Percentiles rank a stretch among this genome's conserved stretches.
phyloP scores from a whole-genome alignment of 2,888 invertebrate species.

The Nomada ferruginata region DNA sequence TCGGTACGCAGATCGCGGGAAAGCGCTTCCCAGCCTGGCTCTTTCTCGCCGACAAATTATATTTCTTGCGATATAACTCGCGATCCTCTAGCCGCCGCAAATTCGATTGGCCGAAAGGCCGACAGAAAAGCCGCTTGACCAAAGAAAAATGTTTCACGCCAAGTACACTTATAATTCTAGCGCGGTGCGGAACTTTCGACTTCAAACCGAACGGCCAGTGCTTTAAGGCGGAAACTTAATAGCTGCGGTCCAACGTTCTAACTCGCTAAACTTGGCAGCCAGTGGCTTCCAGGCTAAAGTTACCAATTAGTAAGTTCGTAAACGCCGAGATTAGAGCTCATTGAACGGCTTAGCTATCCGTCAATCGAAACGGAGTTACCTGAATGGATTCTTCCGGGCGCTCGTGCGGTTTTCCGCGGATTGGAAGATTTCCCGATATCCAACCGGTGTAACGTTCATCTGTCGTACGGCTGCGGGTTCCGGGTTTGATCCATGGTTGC shows the following conservation, averaged over 20 bases:
- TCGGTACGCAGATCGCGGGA: slow-evolving; percentile 8
- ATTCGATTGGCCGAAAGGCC: no score
- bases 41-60: not conserved
- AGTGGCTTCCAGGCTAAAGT: slow-evolving; percentile 5
- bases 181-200: not conserved
- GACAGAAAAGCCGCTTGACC: not conserved
- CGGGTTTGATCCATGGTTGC: slow-evolving; percentile 1
- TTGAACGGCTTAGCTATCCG: not conserved
- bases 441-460: not conserved
- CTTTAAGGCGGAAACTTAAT: slow-evolving; percentile 27
- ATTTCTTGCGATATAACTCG: not conserved
- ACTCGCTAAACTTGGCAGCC: slow-evolving; percentile 5
- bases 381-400: not conserved
- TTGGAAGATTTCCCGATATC: not conserved
- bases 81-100: not conserved
- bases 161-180: no score
- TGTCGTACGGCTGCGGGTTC: slow-evolving; percentile 3
- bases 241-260: not conserved
- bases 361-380: no score
- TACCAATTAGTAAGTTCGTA: slow-evolving; percentile 36
- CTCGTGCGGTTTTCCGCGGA: no score
- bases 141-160: not conserved
- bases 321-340: not conserved
- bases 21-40: not conserved
- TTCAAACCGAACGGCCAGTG: not conserved